Evolutionary conservation across 2,113 vertebrate species (phyloP).

Genomic region (Pterocles gutturalis): DNA sequence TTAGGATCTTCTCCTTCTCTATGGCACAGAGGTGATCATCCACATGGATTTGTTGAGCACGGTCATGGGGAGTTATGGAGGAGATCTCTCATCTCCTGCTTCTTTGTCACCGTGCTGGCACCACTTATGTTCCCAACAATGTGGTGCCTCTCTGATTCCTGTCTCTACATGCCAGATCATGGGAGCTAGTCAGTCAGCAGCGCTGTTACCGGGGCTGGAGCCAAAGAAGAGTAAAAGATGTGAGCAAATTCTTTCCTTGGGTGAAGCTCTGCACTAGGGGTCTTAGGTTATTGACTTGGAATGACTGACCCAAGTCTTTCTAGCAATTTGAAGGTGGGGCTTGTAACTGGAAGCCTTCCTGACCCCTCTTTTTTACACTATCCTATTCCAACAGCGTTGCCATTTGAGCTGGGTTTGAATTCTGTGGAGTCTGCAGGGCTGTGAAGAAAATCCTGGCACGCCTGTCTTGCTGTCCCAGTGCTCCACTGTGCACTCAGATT

Average conservation of each 20-base stretch:
- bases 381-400: background rate
- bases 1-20: background rate
- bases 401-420: background rate
- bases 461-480: background rate
- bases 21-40: background rate
- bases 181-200: conserved; percentile 35
- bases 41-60: background rate
- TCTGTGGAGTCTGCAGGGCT: background rate
- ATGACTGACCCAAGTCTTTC: conserved; percentile 41
- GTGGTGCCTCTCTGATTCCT: conserved; percentile 24
- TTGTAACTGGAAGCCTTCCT: conserved; percentile 24
- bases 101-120: conserved; percentile 15
- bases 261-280: background rate
- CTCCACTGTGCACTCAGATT: background rate
- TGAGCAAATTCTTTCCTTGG: conserved; percentile 48
- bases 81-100: background rate
- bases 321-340: conserved; percentile 44
- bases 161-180: conserved; percentile 36
- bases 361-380: background rate
- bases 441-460: conserved; percentile 17
- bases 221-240: conserved; percentile 41
- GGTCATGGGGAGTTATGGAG: background rate
- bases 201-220: background rate
- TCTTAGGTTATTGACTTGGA: conserved; percentile 41
- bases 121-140: background rate